phyloP scores from a whole-genome alignment of 92 coral and sea anemone species.

The Isaurus tuberculatus region DNA sequence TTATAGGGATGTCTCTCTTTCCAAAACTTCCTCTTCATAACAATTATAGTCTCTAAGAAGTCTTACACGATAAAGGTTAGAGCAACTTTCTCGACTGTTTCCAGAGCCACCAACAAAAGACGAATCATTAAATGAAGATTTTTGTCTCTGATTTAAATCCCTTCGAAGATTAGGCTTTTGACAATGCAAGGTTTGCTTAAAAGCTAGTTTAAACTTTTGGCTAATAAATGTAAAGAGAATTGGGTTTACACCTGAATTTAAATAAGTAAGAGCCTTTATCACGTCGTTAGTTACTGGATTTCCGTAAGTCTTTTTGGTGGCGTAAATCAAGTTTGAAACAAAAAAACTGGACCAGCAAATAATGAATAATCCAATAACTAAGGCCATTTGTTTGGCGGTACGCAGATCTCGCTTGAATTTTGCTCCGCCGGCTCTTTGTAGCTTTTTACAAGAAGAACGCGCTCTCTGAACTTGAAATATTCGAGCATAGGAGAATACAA shows the following conservation, averaged over 20 bases:
- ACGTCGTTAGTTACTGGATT: constrained; percentile 64
- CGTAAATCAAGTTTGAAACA: constrained; percentile 75
- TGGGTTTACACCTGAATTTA: constrained; percentile 93
- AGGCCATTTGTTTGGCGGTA: constrained; percentile 94
- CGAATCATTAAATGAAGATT: not conserved
- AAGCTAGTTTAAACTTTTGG: constrained; percentile 87
- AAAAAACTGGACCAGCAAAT: constrained; percentile 96
- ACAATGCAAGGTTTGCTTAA: constrained; percentile 77
- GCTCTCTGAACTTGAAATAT: constrained; percentile 85
- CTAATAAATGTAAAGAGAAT: constrained; percentile 87
- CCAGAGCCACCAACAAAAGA: constrained; percentile 1
- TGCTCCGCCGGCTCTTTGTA: constrained; percentile 70
- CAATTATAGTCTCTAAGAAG: constrained; percentile 11
- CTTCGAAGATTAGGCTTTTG: constrained; percentile 67
- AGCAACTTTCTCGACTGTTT: not conserved
- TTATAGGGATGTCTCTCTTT: constrained; percentile 40
- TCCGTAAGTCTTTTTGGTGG: constrained; percentile 52
- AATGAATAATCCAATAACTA: constrained; percentile 83
- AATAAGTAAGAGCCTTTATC: constrained; percentile 89
- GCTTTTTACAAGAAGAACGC: constrained; percentile 55
- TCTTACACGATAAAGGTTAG: not conserved
- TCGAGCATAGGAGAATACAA: constrained; percentile 82
- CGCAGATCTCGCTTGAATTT: constrained; percentile 87
- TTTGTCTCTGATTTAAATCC: not conserved
- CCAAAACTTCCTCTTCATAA: constrained; percentile 23